Conservation (phyloP, 2,113 vertebrate species). For the Panthera leo region DNA sequence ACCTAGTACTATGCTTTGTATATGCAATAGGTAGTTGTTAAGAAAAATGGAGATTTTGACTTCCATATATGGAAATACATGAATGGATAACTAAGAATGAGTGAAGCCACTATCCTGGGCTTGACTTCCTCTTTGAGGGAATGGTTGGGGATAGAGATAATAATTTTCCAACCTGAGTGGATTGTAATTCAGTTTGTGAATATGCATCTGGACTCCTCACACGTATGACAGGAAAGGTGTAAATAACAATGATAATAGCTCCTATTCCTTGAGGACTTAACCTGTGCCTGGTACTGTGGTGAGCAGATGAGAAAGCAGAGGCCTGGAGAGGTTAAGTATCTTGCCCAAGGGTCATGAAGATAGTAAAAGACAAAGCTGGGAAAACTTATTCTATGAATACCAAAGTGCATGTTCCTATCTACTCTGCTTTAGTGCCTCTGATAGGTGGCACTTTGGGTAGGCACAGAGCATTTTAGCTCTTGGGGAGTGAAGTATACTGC, state of each 20-base stretch:
- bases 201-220: not conserved
- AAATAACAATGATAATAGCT: not conserved
- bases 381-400: not conserved
- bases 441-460: not conserved
- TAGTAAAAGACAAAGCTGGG: not conserved
- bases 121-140: not conserved
- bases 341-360: not conserved
- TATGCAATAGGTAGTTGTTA: not conserved
- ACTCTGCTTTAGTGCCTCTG: not conserved
- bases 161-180: not conserved
- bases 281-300: not conserved
- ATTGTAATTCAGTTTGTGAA: not conserved
- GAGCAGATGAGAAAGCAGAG: constrained; percentile 1
- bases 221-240: not conserved
- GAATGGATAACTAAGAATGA: not conserved
- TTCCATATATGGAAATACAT: not conserved
- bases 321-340: not conserved
- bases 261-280: not conserved
- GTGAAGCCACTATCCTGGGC: not conserved
- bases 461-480: not conserved
- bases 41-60: not conserved
- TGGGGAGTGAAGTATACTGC: not conserved
- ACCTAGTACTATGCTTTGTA: not conserved
- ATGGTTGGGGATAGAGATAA: not conserved
- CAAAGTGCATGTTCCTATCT: not conserved